Percentiles rank a stretch among this genome's conserved stretches.
These are phyloP conservation scores for Brachynemurus nebulosus DNA, from an alignment of 2,888 invertebrate species.

Conservation along the genomic window DNA sequence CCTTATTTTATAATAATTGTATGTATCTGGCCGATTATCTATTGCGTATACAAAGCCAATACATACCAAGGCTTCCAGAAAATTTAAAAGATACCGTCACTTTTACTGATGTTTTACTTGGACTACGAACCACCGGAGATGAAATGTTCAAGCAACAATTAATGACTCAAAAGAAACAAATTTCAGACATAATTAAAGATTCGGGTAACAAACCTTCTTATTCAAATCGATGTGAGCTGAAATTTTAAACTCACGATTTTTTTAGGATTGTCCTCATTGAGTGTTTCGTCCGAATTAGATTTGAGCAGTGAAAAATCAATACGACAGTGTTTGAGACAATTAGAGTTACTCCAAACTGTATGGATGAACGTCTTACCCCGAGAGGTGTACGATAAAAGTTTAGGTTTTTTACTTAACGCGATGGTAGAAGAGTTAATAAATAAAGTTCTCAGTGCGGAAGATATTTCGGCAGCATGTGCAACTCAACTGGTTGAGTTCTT, in stretches of 20 bases:
- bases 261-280: constrained; percentile 33
- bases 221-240: not conserved
- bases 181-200: constrained; percentile 58
- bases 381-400: constrained; percentile 57
- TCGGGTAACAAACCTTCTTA: constrained; percentile 39
- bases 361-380: constrained; percentile 76
- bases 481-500: constrained; percentile 66
- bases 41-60: constrained; percentile 50
- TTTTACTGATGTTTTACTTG: constrained; percentile 52
- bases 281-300: constrained; percentile 41
- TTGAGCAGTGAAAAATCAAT: constrained; percentile 54
- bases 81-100: constrained; percentile 41
- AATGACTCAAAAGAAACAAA: constrained; percentile 58
- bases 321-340: constrained; percentile 69
- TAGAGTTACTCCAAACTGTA: constrained; percentile 71
- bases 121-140: constrained; percentile 52
- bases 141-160: constrained; percentile 59
- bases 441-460: constrained; percentile 58
- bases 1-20: constrained; percentile 83
- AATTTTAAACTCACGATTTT: constrained; percentile 20
- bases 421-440: constrained; percentile 50
- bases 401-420: constrained; percentile 38
- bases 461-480: constrained; percentile 75
- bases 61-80: constrained; percentile 45
- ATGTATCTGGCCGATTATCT: constrained; percentile 70